Conservation (phyloP, 2,113 vertebrate genomes). For the Cervus canadensis region DNA sequence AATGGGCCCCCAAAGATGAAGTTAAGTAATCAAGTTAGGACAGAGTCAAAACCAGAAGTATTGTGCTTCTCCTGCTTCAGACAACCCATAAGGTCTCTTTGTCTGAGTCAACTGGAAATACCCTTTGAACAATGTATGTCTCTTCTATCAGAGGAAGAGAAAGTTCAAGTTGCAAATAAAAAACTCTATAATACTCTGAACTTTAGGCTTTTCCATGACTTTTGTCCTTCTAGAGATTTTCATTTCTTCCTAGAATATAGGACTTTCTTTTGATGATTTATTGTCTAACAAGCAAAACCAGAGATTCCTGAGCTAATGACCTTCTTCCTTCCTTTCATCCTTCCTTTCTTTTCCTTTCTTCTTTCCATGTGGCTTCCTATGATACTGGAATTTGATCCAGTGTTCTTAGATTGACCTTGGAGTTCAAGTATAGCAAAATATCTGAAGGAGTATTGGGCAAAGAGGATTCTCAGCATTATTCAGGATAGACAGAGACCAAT, state of each 20-base stretch:
- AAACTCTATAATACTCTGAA: background rate
- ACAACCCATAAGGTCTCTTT: background rate
- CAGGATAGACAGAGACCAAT: background rate
- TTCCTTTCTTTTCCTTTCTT: background rate
- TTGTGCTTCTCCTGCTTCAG: background rate
- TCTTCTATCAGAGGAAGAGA: background rate
- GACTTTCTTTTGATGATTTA: background rate
- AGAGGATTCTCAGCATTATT: background rate
- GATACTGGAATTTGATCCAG: background rate
- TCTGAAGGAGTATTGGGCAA: background rate
- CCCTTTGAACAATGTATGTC: background rate
- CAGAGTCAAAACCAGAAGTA: slow-evolving; percentile 6
- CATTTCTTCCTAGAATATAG: background rate
- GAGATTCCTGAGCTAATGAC: background rate
- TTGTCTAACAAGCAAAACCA: background rate
- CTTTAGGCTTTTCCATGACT: background rate
- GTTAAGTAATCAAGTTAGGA: background rate
- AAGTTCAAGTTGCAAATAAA: background rate
- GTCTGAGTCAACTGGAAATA: slow-evolving; percentile 50
- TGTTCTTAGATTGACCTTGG: background rate
- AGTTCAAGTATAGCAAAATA: background rate
- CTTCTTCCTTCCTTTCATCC: background rate
- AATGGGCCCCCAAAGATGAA: background rate
- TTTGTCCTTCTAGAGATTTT: background rate
- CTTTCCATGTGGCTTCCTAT: background rate